Percentiles rank a stretch among this genome's conserved stretches.
Conservation (phyloP, 2,113 vertebrate species). For the Rhodinocichla rosea region DNA sequence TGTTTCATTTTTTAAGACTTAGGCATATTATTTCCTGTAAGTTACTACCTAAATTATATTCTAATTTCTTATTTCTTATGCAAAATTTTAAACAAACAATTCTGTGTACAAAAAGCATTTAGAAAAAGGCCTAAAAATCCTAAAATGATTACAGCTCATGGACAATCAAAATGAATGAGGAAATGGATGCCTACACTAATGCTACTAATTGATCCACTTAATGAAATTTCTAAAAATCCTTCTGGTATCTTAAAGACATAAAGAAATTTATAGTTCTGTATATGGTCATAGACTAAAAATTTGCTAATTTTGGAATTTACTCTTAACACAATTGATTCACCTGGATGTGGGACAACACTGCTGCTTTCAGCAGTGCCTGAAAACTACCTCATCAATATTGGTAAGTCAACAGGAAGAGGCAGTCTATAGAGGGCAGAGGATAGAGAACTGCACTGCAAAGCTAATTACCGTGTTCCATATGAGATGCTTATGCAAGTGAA, state of each 20-base stretch:
- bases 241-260: neutral
- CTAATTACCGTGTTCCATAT: neutral
- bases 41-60: neutral
- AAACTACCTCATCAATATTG: neutral
- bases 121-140: neutral
- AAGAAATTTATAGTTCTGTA: neutral
- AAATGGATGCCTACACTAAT: neutral
- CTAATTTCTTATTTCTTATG: neutral
- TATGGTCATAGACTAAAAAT: neutral
- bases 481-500: neutral
- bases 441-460: neutral
- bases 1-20: neutral
- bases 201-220: neutral
- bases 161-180: neutral
- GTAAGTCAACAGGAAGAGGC: neutral
- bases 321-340: neutral
- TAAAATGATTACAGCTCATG: neutral
- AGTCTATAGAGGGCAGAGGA: neutral
- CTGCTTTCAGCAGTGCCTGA: neutral
- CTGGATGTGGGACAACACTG: neutral
- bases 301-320: neutral
- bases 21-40: neutral
- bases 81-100: neutral
- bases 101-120: neutral
- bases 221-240: neutral